These are phyloP conservation scores for Iphiclides podalirius DNA, from an alignment of 2,888 invertebrate species.

Conservation along the genomic window DNA sequence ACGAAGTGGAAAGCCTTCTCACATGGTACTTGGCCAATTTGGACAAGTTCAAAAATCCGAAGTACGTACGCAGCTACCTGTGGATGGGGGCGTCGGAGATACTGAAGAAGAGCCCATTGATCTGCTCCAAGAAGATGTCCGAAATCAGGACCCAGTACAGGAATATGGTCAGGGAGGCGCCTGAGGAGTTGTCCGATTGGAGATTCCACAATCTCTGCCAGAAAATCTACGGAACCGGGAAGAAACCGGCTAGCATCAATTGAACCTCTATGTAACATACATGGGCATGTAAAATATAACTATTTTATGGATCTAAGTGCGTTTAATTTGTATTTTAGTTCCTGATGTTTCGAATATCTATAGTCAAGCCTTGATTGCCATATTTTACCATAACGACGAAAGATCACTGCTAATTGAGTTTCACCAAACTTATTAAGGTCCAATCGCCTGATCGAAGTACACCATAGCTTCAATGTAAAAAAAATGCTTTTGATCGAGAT, in stretches of 20 bases:
- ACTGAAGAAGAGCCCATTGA: conserved; percentile 56
- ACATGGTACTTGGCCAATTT: conserved; percentile 66
- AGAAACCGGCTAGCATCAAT: conserved; percentile 34
- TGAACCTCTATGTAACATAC: no score
- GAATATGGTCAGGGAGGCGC: conserved; percentile 56
- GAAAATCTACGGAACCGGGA: conserved; percentile 70
- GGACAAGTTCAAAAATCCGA: conserved; percentile 70
- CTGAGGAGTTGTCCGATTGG: conserved; percentile 51
- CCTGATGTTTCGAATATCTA: no score
- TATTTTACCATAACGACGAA: no score
- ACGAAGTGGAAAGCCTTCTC: conserved; percentile 53
- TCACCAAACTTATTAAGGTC: no score
- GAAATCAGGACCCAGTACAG: conserved; percentile 63
- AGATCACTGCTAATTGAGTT: no score
- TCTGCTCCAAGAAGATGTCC: conserved; percentile 68
- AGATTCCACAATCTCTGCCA: conserved; percentile 62
- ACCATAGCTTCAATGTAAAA: no score
- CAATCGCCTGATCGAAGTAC: no score
- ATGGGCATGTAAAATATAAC: no score
- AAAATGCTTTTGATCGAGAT: no score
- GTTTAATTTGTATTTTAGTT: no score
- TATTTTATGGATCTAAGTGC: no score
- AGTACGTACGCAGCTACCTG: conserved; percentile 58
- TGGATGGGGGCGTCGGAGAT: conserved; percentile 63
- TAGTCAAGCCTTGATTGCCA: no score